These are phyloP conservation scores for Vireo griseus DNA, from an alignment of 2,797 vertebrate genomes.

Conservation along the genomic window DNA sequence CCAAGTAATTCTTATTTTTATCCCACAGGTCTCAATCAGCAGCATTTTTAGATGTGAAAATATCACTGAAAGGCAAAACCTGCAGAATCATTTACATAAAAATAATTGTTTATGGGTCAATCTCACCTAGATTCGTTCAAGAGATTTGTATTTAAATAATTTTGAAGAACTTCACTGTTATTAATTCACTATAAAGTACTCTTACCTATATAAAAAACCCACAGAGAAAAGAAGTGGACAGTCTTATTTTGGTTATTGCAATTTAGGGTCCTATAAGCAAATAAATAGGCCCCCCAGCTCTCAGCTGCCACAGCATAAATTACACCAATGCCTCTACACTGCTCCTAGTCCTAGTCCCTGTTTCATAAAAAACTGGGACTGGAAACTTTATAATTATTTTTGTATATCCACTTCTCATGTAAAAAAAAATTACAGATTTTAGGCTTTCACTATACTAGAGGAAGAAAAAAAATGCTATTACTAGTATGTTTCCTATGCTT, in stretches of 20 bases:
- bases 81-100: not conserved
- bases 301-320: not conserved
- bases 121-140: not conserved
- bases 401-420: not conserved
- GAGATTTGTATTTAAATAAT: not conserved
- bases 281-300: accelerated
- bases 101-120: not conserved
- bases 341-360: not conserved
- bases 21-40: not conserved
- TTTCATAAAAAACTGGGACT: not conserved
- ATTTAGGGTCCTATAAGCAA: not conserved
- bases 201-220: not conserved
- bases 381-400: not conserved
- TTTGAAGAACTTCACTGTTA: not conserved
- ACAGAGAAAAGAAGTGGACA: not conserved
- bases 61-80: not conserved
- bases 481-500: not conserved
- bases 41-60: not conserved
- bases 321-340: not conserved
- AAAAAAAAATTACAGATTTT: not conserved
- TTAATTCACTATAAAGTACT: not conserved
- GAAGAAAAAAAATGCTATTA: not conserved
- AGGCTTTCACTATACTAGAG: not conserved
- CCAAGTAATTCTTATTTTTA: not conserved
- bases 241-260: not conserved